Evolutionary conservation across 2,888 invertebrate species (phyloP), one percentile per base, ranked within the genome.

Genomic region (Neoascia interrupta): DNA sequence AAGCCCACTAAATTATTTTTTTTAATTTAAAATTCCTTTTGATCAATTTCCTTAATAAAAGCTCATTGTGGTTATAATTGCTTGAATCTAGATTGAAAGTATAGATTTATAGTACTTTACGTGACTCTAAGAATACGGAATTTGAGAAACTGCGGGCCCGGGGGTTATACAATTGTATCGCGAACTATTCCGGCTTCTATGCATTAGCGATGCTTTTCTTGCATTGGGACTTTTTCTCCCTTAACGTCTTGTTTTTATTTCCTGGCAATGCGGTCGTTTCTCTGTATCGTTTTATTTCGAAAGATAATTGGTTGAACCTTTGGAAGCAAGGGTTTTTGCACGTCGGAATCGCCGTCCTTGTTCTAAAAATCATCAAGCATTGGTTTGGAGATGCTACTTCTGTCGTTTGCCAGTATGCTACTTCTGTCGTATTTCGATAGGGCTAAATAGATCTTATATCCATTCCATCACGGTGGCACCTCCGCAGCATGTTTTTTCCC

Each of bases 401-500:
- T n/a, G 11, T 43, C 23, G 3, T 21, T 43, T 43, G 21, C 5
- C 11, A 31, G 49, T 13, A 66, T 49, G 36, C 76, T 82, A 51
- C 79, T 51, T n/a, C n/a, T n/a, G n/a, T n/a, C n/a, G 28, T 79
- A 69, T 39, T 53, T 53, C 3, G 76, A 28, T 13, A 82, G 36
- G 10, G 64, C 74, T 31, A 74, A 23, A 13, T 49, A 56, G 34
- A n/a, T n/a, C n/a, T n/a, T n/a, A 54, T 19, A 13, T 58, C 43
- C 2, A 45, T 45, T 21, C 70, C 70, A 53, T 74, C 73, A n/a
- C 70, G 60, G 11, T 15, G 51, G 54, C 61, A 69, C 36, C 75
- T 81, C 51, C 64, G 63, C 10, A 70, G 18, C 11, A 81, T 61
- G n/a, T 26, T 21, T 51, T 82, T 76, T 47, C 60, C 81, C 26